A percentile compares a stretch with the other conserved stretches of the same genome.
phyloP scores from a whole-genome alignment of 1,140 invertebrate genomes.

The Stegodyphus mimosarum region DNA sequence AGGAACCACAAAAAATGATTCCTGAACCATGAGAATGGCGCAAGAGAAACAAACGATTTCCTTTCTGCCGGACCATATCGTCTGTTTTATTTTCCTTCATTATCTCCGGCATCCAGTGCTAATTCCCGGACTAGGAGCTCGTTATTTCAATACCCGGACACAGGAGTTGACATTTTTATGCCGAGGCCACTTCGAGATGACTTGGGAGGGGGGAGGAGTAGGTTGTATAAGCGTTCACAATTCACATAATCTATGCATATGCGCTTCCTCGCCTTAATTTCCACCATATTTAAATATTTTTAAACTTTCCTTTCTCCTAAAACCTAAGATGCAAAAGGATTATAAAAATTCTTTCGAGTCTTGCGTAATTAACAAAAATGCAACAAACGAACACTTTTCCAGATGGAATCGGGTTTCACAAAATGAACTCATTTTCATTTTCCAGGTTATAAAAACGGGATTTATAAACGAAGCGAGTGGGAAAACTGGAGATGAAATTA shows the following conservation, averaged over 20 bases:
- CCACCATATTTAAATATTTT: not conserved
- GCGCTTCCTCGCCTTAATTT: not conserved
- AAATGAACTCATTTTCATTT: constrained; percentile 3
- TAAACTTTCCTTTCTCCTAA: not conserved
- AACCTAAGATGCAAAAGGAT: not conserved
- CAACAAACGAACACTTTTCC: not conserved
- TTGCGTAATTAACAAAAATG: not conserved
- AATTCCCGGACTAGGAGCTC: too few species aligned
- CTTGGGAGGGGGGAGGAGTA: too few species aligned
- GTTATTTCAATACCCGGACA: too few species aligned
- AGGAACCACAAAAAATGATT: too few species aligned
- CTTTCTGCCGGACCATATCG: too few species aligned
- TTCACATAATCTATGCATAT: constrained; percentile 3
- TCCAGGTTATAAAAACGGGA: not conserved
- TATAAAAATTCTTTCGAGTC: not conserved
- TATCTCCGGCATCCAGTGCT: too few species aligned
- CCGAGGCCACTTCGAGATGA: too few species aligned
- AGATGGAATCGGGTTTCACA: not conserved
- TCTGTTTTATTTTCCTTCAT: too few species aligned
- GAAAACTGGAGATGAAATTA: not conserved
- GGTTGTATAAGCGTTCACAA: not conserved
- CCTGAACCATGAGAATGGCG: too few species aligned
- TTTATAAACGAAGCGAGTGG: not conserved
- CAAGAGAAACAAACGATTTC: too few species aligned
- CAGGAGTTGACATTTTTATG: too few species aligned